phyloP scores from a whole-genome alignment of 2,888 invertebrate genomes.

The Miltochrista miniata region DNA sequence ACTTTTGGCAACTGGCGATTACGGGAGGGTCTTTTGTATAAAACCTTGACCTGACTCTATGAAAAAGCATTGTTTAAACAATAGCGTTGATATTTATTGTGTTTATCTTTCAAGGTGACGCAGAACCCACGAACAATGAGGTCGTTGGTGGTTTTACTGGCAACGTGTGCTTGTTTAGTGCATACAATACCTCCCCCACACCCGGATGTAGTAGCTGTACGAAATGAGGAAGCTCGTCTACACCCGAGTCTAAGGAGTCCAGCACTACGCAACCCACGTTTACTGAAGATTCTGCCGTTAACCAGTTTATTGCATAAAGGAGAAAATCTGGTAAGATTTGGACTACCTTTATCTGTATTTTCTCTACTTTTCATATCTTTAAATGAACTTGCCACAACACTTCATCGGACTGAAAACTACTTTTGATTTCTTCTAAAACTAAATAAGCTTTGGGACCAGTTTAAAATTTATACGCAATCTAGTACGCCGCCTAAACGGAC shows the following conservation, averaged over 20 bases:
- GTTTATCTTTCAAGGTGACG: slow-evolving; percentile 3
- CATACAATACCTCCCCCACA: slow-evolving; percentile 76
- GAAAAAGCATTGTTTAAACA: background rate
- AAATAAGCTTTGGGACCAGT: too few relatives aligned
- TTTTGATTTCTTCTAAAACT: too few relatives aligned
- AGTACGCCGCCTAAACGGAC: too few relatives aligned
- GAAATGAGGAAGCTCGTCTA: slow-evolving; percentile 81
- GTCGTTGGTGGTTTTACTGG: slow-evolving; percentile 46
- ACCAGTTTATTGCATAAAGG: slow-evolving; percentile 85
- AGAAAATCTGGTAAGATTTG: slow-evolving; percentile 78
- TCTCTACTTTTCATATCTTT: too few relatives aligned
- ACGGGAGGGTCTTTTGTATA: background rate
- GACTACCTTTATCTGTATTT: background rate
- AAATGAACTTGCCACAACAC: too few relatives aligned
- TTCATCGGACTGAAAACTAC: too few relatives aligned
- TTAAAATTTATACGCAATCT: too few relatives aligned
- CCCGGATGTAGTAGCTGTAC: slow-evolving; percentile 82
- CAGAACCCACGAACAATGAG: slow-evolving; percentile 42
- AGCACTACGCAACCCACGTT: slow-evolving; percentile 83
- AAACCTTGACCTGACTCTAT: background rate
- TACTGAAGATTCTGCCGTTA: slow-evolving; percentile 79
- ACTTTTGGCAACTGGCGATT: too few relatives aligned
- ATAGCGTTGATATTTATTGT: background rate
- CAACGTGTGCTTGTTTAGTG: slow-evolving; percentile 46
- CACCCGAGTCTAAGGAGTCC: slow-evolving; percentile 83